Conservation (phyloP, 2,888 invertebrate genomes). For the Anorthoa munda region DNA sequence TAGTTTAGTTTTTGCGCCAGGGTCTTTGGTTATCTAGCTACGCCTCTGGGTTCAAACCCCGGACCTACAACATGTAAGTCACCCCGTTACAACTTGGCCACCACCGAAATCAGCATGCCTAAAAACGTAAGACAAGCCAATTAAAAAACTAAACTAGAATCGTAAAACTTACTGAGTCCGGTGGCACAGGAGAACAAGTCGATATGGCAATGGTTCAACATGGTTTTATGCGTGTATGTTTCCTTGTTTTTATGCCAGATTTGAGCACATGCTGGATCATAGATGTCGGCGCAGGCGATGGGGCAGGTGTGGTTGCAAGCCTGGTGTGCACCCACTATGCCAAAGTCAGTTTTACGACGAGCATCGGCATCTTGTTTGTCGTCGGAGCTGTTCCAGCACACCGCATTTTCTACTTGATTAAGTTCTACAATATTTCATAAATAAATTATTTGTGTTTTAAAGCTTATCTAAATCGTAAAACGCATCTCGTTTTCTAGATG, state of each 20-base stretch:
- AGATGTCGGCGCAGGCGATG: slow-evolving; percentile 81
- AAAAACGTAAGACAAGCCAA: too few relatives aligned
- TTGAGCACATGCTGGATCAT: slow-evolving; percentile 83
- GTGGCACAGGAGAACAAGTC: slow-evolving; percentile 83
- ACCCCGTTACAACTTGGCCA: too few relatives aligned
- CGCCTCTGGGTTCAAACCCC: too few relatives aligned
- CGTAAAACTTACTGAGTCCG: slow-evolving; percentile 80
- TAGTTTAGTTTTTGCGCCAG: too few relatives aligned
- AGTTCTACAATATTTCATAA: slow-evolving; percentile 70
- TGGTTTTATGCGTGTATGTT: slow-evolving; percentile 67
- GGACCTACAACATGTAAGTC: too few relatives aligned
- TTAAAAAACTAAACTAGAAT: too few relatives aligned
- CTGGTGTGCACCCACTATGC: slow-evolving; percentile 81
- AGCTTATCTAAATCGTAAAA: background rate
- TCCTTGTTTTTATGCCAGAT: slow-evolving; percentile 73
- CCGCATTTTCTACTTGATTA: slow-evolving; percentile 68
- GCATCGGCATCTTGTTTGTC: slow-evolving; percentile 24
- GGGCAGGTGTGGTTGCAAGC: slow-evolving; percentile 86
- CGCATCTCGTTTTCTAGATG: background rate
- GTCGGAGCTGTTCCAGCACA: slow-evolving; percentile 58
- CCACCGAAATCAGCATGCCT: too few relatives aligned
- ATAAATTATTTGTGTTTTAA: background rate
- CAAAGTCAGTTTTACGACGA: slow-evolving; percentile 78
- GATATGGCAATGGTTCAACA: slow-evolving; percentile 88
- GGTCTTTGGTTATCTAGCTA: too few relatives aligned